phyloP scores from a whole-genome alignment of 2,113 vertebrate species.

The Gorsachius goisagi region DNA sequence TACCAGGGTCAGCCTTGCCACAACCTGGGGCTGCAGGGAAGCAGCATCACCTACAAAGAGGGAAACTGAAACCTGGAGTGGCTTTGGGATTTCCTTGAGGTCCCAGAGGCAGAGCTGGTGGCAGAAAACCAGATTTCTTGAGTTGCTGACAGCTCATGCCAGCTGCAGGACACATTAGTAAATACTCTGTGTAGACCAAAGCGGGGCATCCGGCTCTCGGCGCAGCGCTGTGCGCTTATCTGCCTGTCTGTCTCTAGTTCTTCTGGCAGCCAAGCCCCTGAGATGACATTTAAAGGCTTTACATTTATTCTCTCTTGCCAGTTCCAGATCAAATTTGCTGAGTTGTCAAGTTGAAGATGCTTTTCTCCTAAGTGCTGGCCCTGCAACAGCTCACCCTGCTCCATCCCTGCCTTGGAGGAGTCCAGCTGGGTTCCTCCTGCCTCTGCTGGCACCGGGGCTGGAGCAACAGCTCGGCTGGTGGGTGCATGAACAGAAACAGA shows the following conservation, averaged over 20 bases:
- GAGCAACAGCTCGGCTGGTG: background rate
- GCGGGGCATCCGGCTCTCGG: background rate
- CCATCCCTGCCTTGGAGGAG: background rate
- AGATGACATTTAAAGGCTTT: constrained; percentile 35
- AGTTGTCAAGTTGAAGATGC: constrained; percentile 10
- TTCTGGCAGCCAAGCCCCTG: background rate
- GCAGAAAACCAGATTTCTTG: constrained; percentile 13
- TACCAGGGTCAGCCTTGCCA: background rate
- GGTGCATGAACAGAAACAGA: background rate
- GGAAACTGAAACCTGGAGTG: background rate
- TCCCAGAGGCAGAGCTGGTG: background rate
- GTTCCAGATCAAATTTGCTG: constrained; percentile 45
- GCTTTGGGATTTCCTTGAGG: constrained; percentile 7
- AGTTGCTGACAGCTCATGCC: constrained; percentile 11
- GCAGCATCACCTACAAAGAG: background rate
- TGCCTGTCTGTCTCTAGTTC: background rate
- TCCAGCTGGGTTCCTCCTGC: constrained; percentile 5
- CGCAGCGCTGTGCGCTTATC: background rate
- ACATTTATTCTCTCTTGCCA: background rate
- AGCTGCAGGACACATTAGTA: constrained; percentile 14
- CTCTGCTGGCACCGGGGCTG: background rate
- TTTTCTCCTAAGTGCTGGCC: constrained; percentile 27
- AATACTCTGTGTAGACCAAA: background rate
- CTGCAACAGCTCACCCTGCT: background rate
- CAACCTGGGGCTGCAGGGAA: background rate